Evolutionary conservation across 2,797 vertebrate genomes (phyloP), one percentile per base, ranked within the genome.

Genomic region (Staurois parvus): DNA sequence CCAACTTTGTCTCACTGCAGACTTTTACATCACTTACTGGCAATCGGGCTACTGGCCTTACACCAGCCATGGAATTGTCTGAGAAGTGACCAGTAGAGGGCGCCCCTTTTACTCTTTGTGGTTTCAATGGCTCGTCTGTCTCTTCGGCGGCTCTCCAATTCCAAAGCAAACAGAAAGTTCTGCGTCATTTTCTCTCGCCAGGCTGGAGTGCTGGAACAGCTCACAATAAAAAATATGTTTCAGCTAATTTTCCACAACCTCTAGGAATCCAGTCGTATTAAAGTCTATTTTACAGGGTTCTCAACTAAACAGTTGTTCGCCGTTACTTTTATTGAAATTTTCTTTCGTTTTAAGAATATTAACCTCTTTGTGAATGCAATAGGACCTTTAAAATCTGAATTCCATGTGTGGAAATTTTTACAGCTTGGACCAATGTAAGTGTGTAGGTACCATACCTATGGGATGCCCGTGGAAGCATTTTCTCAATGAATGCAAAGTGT

Each of bases 101-200:
- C 52, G 21, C 67, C 45, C 24, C 2, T 66, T 73, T 78, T 66
- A 77, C 62, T 34, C 69, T 77, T 81, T 59, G 42, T 30, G 40
- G 2, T 21, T 28, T 82, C 74, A 86, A 82, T 85, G 45, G 42
- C n/a, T 68, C 37, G 28, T 34, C 68, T 83, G 67, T 76, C 62
- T 86, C 0, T 37, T 66, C 76, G 42, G 32, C 42, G 67, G 28
- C 26, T 52, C 26, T 62, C 30, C 48, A 34, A 28, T 76, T 86
- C 79, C 75, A 83, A 83, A 81, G 74, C 48, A 77, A 86, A 86
- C 79, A 86, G 52, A 76, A 77, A 76, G 56, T 15, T 67, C 8
- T 56, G 67, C 52, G 40, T 86, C 67, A 83, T 77, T 73, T 83
- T 78, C 56, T 72, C 67, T 81, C 64, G 40, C 26, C 5, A 64